These are phyloP conservation scores for Acinonyx jubatus DNA, from an alignment of 2,113 vertebrate species.

Conservation along the genomic window DNA sequence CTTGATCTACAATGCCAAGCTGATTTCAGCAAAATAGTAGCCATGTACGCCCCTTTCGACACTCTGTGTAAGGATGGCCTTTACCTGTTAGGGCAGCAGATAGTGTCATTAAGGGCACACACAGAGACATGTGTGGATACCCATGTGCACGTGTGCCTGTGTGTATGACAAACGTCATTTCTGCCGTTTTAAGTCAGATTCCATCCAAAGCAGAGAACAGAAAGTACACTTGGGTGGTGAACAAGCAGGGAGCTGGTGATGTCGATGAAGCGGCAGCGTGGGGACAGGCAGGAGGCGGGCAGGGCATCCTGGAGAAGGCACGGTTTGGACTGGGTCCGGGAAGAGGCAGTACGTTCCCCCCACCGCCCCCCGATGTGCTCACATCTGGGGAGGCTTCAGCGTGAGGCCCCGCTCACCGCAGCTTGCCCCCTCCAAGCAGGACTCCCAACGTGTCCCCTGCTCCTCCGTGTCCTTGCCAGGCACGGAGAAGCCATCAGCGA, in stretches of 20 bases:
- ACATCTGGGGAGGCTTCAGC: slow-evolving; percentile 46
- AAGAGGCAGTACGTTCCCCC: neutral
- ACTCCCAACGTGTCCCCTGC: neutral
- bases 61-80: neutral
- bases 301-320: neutral
- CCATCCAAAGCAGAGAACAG: neutral
- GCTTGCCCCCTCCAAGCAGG: neutral
- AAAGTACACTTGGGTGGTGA: neutral
- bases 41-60: neutral
- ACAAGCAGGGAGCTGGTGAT: neutral
- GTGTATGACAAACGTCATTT: neutral
- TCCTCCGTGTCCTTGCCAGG: slow-evolving; percentile 14
- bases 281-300: neutral
- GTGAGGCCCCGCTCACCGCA: neutral
- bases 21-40: neutral
- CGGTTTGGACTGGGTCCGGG: neutral
- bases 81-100: neutral
- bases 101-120: neutral
- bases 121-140: fast-evolving
- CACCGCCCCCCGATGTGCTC: slow-evolving; percentile 44
- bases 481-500: slow-evolving; percentile 26
- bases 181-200: neutral
- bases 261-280: neutral
- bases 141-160: fast-evolving
- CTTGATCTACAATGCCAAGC: neutral